phyloP scores from a whole-genome alignment of 1,140 invertebrate genomes.

The Cotesia chilonis region DNA sequence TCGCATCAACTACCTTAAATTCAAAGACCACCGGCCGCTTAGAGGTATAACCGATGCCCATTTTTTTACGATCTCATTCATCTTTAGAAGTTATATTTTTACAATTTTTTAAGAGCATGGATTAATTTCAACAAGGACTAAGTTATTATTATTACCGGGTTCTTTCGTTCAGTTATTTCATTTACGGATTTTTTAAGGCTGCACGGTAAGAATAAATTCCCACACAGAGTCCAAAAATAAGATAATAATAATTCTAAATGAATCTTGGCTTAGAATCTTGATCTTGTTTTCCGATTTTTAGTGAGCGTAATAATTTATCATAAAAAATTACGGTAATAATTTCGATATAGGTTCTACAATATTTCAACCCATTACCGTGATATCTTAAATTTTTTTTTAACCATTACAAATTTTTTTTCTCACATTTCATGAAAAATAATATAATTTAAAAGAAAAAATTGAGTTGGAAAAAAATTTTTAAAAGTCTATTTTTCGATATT shows the following conservation, averaged over 20 bases:
- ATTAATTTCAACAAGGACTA: neutral
- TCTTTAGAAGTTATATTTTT: neutral
- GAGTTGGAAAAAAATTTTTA: too few relatives aligned
- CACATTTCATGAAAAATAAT: neutral
- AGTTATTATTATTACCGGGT: neutral
- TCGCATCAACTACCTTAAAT: too few relatives aligned
- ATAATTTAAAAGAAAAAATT: neutral
- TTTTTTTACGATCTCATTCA: neutral
- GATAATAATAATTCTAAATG: neutral
- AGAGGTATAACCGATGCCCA: neutral
- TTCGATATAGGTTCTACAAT: neutral
- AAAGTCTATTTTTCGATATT: too few relatives aligned
- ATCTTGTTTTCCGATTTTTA: neutral
- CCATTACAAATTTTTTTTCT: too few relatives aligned
- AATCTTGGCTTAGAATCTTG: neutral
- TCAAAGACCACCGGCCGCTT: constrained; percentile 30
- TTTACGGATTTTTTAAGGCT: neutral
- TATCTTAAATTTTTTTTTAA: too few relatives aligned
- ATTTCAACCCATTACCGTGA: too few relatives aligned
- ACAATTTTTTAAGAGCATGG: neutral
- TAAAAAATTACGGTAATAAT: neutral
- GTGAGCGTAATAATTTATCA: neutral
- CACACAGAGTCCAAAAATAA: neutral
- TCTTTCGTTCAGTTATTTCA: neutral
- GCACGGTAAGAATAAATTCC: too few relatives aligned